Evolutionary conservation across 2,888 invertebrate species (phyloP).

Genomic region (Punctoribates punctum): DNA sequence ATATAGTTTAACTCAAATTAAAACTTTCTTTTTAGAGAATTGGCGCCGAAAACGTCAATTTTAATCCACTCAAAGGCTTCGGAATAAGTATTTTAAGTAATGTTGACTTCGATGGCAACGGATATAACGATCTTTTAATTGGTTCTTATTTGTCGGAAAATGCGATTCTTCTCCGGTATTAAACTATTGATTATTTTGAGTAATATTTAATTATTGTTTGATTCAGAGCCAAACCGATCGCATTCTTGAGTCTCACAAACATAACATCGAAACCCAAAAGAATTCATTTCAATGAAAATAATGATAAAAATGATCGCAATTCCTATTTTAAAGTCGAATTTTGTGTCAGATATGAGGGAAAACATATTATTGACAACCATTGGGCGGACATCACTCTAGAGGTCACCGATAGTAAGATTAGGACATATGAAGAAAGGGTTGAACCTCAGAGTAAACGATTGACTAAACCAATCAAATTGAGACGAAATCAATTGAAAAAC

Average conservation of each 20-base stretch:
- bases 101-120: constrained; percentile 32
- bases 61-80: constrained; percentile 11
- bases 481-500: not conserved
- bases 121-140: constrained; percentile 33
- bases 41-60: not conserved
- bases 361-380: not conserved
- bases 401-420: constrained; percentile 7
- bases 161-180: constrained; percentile 21
- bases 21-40: constrained; percentile 23
- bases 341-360: constrained; percentile 26
- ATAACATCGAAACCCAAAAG: constrained; percentile 14
- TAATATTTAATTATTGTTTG: not conserved
- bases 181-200: not conserved
- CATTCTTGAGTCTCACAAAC: not conserved
- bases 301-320: not conserved
- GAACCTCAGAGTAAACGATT: not conserved
- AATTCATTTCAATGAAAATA: constrained; percentile 10
- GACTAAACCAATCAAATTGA: not conserved
- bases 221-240: constrained; percentile 34
- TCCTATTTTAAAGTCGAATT: constrained; percentile 20
- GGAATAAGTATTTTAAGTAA: constrained; percentile 33
- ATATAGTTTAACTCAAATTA: not conserved
- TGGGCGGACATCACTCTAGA: not conserved
- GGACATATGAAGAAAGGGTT: not conserved
- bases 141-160: constrained; percentile 37